phyloP scores from a whole-genome alignment of 2,113 vertebrate species.

The Pterophyllum scalare region DNA sequence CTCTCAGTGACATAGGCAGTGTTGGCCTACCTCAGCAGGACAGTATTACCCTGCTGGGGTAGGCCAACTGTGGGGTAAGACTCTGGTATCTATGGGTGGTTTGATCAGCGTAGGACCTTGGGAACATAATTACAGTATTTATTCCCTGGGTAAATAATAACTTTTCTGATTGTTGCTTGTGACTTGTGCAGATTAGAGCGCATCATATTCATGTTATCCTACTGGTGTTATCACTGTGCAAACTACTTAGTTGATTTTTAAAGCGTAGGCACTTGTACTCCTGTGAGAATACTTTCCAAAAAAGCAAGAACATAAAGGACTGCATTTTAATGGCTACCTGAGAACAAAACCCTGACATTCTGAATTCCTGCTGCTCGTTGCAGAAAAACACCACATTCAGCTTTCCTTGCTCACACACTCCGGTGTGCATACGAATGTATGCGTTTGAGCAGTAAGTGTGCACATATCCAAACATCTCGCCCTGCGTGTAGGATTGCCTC shows the following conservation, averaged over 20 bases:
- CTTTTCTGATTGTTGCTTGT: not conserved
- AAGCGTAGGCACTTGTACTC: not conserved
- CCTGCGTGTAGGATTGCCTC: not conserved
- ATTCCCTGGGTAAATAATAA: not conserved
- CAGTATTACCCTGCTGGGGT: not conserved
- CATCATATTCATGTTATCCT: not conserved
- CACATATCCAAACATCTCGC: not conserved
- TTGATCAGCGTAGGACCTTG: not conserved
- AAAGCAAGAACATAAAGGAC: not conserved
- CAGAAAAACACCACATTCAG: not conserved
- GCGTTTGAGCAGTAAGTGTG: not conserved
- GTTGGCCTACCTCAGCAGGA: not conserved
- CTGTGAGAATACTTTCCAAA: not conserved
- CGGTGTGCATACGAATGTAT: not conserved
- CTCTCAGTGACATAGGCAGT: not conserved
- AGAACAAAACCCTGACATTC: slow-evolving; percentile 7
- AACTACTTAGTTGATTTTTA: no score
- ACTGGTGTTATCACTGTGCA: not conserved
- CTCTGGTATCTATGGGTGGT: not conserved
- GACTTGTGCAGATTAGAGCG: not conserved
- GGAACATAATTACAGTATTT: not conserved
- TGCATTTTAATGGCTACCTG: not conserved
- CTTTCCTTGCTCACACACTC: not conserved
- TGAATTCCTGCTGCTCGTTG: not conserved
- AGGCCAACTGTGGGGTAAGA: not conserved